A percentile compares a stretch with the other conserved stretches of the same genome.
These are phyloP conservation scores for Platysternon megacephalum DNA, from an alignment of 2,113 vertebrate species.

Conservation along the genomic window DNA sequence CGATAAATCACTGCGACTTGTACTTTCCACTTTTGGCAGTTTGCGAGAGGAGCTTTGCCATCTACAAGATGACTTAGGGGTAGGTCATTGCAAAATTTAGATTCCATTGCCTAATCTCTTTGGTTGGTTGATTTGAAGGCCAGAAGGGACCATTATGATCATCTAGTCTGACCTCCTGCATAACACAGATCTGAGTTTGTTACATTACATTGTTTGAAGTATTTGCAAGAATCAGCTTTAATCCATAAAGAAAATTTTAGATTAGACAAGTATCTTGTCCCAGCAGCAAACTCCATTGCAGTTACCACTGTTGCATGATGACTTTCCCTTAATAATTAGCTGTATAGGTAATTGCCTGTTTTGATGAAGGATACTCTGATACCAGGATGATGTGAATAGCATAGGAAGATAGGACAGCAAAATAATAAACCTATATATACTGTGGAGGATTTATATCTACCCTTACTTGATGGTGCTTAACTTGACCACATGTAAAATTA, in stretches of 20 bases:
- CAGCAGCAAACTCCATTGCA: not conserved
- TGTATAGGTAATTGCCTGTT: not conserved
- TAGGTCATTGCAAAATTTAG: slow-evolving; percentile 46
- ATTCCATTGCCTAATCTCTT: not conserved
- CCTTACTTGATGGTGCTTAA: not conserved
- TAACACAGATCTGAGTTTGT: not conserved
- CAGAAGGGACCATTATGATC: not conserved
- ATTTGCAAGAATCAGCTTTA: not conserved
- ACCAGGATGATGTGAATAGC: not conserved
- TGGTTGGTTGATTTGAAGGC: not conserved
- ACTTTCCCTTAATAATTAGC: not conserved
- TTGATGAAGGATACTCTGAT: not conserved
- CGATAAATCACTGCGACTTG: slow-evolving; percentile 91
- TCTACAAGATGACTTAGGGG: slow-evolving; percentile 91
- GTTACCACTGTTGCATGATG: not conserved
- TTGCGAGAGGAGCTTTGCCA: slow-evolving; percentile 92
- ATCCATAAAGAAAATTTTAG: not conserved
- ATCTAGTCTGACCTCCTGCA: not conserved
- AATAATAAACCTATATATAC: not conserved
- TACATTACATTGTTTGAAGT: not conserved
- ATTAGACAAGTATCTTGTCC: not conserved
- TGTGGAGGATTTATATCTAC: not conserved
- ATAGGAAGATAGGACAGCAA: not conserved
- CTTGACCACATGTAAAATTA: not conserved
- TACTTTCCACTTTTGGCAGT: slow-evolving; percentile 92